phyloP scores from a whole-genome alignment of 1,140 invertebrate species.

The Reticulitermes speratus region DNA sequence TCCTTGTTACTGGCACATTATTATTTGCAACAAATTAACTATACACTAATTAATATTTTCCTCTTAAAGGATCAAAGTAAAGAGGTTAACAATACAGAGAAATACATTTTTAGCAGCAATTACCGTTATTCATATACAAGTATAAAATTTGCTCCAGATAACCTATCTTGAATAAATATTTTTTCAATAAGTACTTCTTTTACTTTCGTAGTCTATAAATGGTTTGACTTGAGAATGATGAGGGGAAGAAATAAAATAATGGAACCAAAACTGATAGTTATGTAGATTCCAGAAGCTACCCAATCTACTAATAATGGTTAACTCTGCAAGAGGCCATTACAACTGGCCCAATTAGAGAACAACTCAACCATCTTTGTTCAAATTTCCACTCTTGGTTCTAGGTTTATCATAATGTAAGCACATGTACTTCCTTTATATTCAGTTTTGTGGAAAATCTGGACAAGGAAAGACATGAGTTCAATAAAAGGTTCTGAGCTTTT shows the following conservation, averaged over 20 bases:
- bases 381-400: background rate
- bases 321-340: background rate
- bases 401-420: background rate
- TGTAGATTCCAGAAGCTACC: background rate
- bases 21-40: background rate
- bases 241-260: background rate
- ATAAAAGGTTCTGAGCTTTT: background rate
- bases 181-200: background rate
- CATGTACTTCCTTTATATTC: background rate
- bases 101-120: background rate
- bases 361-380: background rate
- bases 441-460: background rate
- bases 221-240: background rate
- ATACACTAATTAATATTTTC: background rate
- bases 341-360: slow-evolving; percentile 9
- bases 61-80: background rate
- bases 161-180: background rate
- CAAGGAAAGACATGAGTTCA: background rate
- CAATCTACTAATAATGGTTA: background rate
- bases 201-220: background rate
- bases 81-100: background rate
- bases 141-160: slow-evolving; percentile 4
- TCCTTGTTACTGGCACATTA: background rate
- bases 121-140: slow-evolving; percentile 17
- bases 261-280: background rate